These are phyloP conservation scores for Ennomos quercinarius DNA, from an alignment of 2,888 invertebrate species.

Conservation along the genomic window DNA sequence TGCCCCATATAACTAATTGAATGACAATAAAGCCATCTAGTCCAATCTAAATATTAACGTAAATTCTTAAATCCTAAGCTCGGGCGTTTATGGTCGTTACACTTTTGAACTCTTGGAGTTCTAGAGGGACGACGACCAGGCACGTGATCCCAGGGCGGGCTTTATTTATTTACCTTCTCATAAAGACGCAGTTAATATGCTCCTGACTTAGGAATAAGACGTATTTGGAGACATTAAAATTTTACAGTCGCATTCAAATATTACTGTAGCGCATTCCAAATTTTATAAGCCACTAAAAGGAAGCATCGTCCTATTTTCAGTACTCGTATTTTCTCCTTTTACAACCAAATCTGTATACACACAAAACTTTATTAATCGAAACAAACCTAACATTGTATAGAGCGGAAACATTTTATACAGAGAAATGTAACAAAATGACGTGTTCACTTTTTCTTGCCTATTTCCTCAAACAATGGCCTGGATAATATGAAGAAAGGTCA, in stretches of 20 bases:
- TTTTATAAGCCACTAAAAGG: constrained; percentile 25
- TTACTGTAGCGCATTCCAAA: constrained; percentile 24
- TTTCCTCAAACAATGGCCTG: constrained; percentile 34
- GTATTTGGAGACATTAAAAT: constrained; percentile 26
- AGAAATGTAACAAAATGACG: constrained; percentile 23
- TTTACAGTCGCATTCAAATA: constrained; percentile 25
- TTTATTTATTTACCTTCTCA: constrained; percentile 20
- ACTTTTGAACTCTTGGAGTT: no score
- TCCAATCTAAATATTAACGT: no score
- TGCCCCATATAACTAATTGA: no score
- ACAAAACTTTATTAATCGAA: constrained; percentile 20
- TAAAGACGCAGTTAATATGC: constrained; percentile 20
- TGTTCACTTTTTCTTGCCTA: constrained; percentile 29
- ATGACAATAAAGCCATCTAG: no score
- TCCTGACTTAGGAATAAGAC: constrained; percentile 22
- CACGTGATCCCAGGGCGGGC: constrained; percentile 6
- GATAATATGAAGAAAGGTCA: constrained; percentile 32
- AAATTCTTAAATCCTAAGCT: no score
- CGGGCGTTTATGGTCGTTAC: no score
- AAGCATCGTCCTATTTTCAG: constrained; percentile 22
- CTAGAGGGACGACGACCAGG: no score
- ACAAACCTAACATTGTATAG: constrained; percentile 6
- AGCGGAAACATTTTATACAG: constrained; percentile 4
- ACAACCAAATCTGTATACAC: constrained; percentile 18
- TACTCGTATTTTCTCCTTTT: constrained; percentile 16